Evolutionary conservation across 2,797 vertebrate genomes (phyloP).

Genomic region (Cirrhinus mrigala): DNA sequence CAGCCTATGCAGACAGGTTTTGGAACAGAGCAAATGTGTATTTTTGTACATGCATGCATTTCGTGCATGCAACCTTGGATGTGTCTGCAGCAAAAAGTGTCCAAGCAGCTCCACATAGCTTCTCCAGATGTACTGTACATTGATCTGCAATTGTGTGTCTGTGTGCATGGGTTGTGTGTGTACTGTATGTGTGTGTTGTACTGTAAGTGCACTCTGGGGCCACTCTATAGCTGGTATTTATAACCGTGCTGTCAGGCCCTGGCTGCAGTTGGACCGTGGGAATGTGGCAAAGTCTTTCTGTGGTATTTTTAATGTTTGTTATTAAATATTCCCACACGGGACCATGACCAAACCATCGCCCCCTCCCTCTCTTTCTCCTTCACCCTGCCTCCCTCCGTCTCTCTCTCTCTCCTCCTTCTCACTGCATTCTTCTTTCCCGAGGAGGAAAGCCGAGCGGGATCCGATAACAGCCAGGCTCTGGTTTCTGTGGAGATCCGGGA

Average conservation of each 20-base stretch:
- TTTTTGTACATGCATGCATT: conserved; percentile 22
- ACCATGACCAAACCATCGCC: conserved; percentile 76
- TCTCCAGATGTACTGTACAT: conserved; percentile 26
- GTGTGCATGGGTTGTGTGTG: conserved; percentile 48
- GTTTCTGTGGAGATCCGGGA: conserved; percentile 58
- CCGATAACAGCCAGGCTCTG: conserved; percentile 59
- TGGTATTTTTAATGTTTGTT: conserved; percentile 86
- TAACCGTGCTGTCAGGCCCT: conserved; percentile 63
- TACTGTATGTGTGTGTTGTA: conserved; percentile 55
- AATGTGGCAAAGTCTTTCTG: conserved; percentile 81
- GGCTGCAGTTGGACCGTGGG: conserved; percentile 74
- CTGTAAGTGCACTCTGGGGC: conserved; percentile 45
- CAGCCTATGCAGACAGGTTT: neutral
- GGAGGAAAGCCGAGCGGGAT: conserved; percentile 47
- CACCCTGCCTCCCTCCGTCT: conserved; percentile 39
- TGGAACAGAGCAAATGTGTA: conserved; percentile 15
- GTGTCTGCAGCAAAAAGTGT: neutral
- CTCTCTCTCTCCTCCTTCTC: conserved; percentile 25
- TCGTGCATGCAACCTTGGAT: conserved; percentile 4
- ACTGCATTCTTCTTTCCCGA: conserved; percentile 48
- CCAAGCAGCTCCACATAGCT: neutral
- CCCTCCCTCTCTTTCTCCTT: conserved; percentile 64
- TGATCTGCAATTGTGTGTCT: conserved; percentile 41
- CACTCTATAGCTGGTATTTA: conserved; percentile 53
- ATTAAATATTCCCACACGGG: conserved; percentile 84